These are phyloP conservation scores for Xestia c-nigrum DNA, from an alignment of 2,888 invertebrate genomes.

Conservation along the genomic window DNA sequence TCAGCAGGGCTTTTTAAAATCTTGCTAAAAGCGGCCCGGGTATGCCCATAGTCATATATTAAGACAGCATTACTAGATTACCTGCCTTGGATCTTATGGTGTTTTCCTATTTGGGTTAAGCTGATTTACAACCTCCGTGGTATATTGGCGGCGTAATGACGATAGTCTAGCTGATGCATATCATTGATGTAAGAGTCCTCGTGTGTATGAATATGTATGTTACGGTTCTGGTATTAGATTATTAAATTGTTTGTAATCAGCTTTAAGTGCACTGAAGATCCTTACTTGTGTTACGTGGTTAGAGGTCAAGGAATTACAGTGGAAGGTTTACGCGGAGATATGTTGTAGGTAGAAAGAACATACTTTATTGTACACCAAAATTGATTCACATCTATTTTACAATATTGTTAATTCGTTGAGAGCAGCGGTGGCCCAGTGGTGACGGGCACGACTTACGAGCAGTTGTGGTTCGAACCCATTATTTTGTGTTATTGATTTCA, in stretches of 20 bases:
- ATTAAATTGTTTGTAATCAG: conserved; percentile 48
- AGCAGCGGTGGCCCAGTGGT: too few species aligned
- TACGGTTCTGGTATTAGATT: conserved; percentile 35
- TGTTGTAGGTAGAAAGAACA: too few species aligned
- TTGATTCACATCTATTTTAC: not conserved
- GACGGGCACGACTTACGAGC: too few species aligned
- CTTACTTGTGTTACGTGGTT: conserved; percentile 15
- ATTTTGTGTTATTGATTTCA: too few species aligned
- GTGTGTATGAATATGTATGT: conserved; percentile 59
- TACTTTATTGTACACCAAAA: not conserved
- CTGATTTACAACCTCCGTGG: conserved; percentile 57
- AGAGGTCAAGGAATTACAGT: conserved; percentile 19
- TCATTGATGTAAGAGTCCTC: conserved; percentile 54
- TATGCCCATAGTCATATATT: conserved; percentile 78
- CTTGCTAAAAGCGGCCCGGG: conserved; percentile 74
- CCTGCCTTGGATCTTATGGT: conserved; percentile 66
- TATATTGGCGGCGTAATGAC: conserved; percentile 48
- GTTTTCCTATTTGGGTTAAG: conserved; percentile 68
- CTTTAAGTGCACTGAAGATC: conserved; percentile 19
- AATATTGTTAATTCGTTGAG: too few species aligned
- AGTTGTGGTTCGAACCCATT: too few species aligned
- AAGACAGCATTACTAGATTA: conserved; percentile 79
- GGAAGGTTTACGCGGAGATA: not conserved
- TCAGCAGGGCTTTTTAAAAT: conserved; percentile 83
- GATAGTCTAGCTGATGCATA: conserved; percentile 56